Conservation (phyloP, 2,797 vertebrate genomes). For the Melanotaenia boesemani region DNA sequence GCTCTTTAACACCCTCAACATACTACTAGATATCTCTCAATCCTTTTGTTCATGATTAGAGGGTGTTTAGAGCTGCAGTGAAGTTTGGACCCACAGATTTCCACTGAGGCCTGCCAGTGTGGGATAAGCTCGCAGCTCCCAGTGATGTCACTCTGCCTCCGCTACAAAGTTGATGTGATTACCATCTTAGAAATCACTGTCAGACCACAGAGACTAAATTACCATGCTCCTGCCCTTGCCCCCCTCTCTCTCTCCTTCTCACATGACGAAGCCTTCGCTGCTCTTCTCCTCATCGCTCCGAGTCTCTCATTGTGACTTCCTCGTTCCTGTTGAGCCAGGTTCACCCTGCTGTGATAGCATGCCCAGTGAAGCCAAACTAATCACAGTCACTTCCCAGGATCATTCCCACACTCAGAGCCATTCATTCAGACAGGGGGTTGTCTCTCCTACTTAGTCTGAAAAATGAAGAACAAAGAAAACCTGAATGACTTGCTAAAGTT, state of each 20-base stretch:
- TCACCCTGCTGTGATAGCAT: conserved; percentile 68
- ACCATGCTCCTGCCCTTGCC: conserved; percentile 35
- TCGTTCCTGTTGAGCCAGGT: conserved; percentile 48
- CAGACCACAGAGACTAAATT: conserved; percentile 60
- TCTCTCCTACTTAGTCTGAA: conserved; percentile 40
- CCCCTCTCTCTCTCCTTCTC: background rate
- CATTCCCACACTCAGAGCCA: conserved; percentile 64
- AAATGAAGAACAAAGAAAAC: conserved; percentile 17
- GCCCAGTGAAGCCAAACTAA: conserved; percentile 78
- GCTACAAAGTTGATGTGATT: conserved; percentile 73
- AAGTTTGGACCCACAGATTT: conserved; percentile 50
- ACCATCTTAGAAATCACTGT: conserved; percentile 73
- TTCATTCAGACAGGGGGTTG: conserved; percentile 55
- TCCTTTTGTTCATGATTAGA: conserved; percentile 62
- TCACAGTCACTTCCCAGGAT: conserved; percentile 70
- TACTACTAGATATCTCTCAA: conserved; percentile 38
- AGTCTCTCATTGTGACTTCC: conserved; percentile 20
- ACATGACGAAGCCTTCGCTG: conserved; percentile 1
- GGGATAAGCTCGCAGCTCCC: conserved; percentile 60
- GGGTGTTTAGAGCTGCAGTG: conserved; percentile 25
- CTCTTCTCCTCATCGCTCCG: conserved; percentile 14
- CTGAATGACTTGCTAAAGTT: conserved; percentile 5
- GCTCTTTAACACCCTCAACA: conserved; percentile 25
- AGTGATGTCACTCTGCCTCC: conserved; percentile 69
- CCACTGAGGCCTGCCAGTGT: conserved; percentile 58